Evolutionary conservation across 2,888 invertebrate genomes (phyloP).

Genomic region (Cecidostiba fungosa): DNA sequence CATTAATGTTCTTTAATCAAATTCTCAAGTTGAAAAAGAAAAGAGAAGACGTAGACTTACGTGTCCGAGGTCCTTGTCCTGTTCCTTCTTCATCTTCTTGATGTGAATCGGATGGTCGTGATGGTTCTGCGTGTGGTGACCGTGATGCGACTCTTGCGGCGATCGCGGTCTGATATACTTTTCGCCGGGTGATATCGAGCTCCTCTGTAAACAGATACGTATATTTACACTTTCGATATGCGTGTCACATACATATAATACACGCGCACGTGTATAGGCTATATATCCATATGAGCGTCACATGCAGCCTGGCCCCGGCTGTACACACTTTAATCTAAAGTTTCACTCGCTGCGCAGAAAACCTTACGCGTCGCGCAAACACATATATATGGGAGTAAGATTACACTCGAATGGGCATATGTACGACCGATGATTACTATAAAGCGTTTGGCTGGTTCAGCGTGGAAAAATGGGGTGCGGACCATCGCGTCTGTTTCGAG

Average conservation of each 20-base stretch:
- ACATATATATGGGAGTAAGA: neutral
- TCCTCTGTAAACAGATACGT: constrained; percentile 83
- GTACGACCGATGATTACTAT: neutral
- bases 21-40: too few relatives aligned
- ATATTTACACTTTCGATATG: constrained; percentile 35
- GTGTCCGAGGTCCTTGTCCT: constrained; percentile 88
- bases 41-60: constrained; percentile 81
- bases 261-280: neutral
- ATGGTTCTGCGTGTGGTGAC: constrained; percentile 81
- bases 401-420: neutral
- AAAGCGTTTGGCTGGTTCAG: neutral
- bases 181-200: constrained; percentile 93
- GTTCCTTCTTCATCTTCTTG: constrained; percentile 90
- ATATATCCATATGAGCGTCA: neutral
- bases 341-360: constrained; percentile 32
- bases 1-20: neutral
- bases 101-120: constrained; percentile 77
- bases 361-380: neutral
- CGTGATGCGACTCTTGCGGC: constrained; percentile 86
- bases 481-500: neutral
- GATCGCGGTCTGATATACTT: constrained; percentile 90
- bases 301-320: neutral
- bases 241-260: neutral
- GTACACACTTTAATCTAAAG: constrained; percentile 2
- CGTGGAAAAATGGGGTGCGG: neutral